Evolutionary conservation across 1,140 invertebrate genomes (phyloP).

Genomic region (Venturia canescens): DNA sequence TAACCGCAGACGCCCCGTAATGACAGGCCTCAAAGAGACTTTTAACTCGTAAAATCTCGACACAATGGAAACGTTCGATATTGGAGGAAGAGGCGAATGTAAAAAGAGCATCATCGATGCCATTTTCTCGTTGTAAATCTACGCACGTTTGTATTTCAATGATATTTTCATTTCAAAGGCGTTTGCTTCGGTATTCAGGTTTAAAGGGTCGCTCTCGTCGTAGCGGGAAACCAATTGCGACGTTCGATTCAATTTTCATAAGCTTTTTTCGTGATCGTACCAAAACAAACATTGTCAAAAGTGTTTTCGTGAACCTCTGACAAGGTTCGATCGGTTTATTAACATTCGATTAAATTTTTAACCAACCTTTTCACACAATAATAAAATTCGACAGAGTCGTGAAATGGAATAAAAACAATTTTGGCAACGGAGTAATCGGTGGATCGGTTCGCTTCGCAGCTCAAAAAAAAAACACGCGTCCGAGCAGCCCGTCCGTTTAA

Average conservation of each 20-base stretch:
- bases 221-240: too few relatives aligned
- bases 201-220: background rate
- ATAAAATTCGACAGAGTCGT: too few relatives aligned
- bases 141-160: background rate
- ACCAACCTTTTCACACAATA: too few relatives aligned
- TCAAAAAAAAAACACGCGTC: background rate
- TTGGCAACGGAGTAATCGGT: too few relatives aligned
- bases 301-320: too few relatives aligned
- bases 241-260: too few relatives aligned
- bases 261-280: too few relatives aligned
- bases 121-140: constrained; percentile 3
- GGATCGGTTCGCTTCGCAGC: background rate
- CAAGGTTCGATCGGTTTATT: too few relatives aligned
- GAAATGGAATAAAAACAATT: too few relatives aligned
- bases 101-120: background rate
- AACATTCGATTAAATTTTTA: too few relatives aligned
- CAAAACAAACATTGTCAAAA: too few relatives aligned
- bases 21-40: constrained; percentile 71
- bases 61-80: constrained; percentile 71
- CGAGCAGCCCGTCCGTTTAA: background rate
- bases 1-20: constrained; percentile 66
- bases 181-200: background rate
- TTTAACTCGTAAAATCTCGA: constrained; percentile 73
- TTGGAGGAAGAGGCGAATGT: constrained; percentile 15
- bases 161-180: background rate